Percentiles rank a stretch among this genome's conserved stretches.
Evolutionary conservation across 2,113 vertebrate genomes (phyloP).

Genomic region (Cricetomys ansorgei): DNA sequence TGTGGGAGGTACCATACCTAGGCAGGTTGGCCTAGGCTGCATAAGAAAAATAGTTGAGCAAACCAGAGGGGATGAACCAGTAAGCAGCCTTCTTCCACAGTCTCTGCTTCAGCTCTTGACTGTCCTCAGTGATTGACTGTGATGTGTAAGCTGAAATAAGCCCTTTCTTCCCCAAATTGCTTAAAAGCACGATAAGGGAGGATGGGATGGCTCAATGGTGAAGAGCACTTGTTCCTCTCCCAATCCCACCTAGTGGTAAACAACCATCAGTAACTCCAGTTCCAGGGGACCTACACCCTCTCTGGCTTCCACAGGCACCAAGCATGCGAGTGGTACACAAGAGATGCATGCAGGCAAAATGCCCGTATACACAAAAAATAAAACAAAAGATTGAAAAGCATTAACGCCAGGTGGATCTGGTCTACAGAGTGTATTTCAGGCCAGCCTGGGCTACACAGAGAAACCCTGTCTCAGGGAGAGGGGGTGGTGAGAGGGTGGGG

Average conservation of each 20-base stretch:
- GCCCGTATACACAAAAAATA: background rate
- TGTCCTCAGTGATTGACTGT: background rate
- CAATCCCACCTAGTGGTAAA: background rate
- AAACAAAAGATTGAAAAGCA: background rate
- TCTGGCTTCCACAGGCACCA: background rate
- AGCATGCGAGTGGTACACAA: background rate
- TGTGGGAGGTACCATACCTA: background rate
- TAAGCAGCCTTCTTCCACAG: background rate
- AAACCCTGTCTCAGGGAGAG: background rate
- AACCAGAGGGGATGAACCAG: background rate
- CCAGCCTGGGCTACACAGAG: background rate
- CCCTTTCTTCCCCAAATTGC: background rate
- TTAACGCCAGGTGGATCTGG: background rate
- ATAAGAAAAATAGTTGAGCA: background rate
- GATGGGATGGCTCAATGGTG: background rate
- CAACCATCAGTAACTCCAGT: background rate
- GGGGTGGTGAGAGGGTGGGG: too few species aligned
- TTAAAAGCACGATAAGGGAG: background rate
- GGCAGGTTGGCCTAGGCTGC: background rate
- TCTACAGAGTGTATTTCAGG: too few species aligned
- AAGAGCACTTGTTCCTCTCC: background rate
- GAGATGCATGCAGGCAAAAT: background rate
- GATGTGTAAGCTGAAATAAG: background rate
- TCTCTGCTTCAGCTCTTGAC: background rate
- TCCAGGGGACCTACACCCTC: background rate